Percentiles rank a stretch among this genome's conserved stretches.
Evolutionary conservation across 2,797 vertebrate species (phyloP).

Genomic region (Ambastaia sidthimunki): DNA sequence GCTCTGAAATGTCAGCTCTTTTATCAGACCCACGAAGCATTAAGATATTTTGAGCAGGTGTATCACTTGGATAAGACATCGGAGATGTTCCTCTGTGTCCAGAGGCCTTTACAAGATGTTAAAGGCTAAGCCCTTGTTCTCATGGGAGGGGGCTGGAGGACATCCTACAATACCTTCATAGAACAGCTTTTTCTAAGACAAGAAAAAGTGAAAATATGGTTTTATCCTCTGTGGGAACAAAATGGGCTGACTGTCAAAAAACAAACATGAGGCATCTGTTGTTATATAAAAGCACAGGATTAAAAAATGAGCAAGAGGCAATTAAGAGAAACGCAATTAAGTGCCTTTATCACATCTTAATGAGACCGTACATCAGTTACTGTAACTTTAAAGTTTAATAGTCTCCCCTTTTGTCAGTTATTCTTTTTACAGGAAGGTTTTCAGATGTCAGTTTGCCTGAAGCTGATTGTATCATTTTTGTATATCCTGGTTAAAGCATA

Average conservation of each 20-base stretch:
- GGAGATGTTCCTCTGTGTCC: not conserved
- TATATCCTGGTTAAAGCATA: not conserved
- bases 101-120: not conserved
- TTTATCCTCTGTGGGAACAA: not conserved
- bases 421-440: not conserved
- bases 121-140: not conserved
- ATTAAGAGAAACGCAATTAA: conserved; percentile 26
- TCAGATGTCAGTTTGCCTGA: not conserved
- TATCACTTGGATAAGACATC: conserved; percentile 1
- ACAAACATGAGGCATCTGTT: not conserved
- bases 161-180: not conserved
- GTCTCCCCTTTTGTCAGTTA: not conserved
- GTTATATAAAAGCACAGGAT: conserved; percentile 10
- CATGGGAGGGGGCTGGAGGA: not conserved
- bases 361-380: not conserved
- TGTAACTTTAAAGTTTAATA: not conserved
- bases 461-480: not conserved
- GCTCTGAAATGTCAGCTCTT: not conserved
- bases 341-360: not conserved
- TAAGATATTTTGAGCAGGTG: conserved; percentile 1
- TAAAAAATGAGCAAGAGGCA: conserved; percentile 7
- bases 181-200: not conserved
- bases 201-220: not conserved
- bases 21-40: not conserved
- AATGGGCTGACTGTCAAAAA: not conserved